Evolutionary conservation across 1,140 invertebrate species (phyloP).

Genomic region (Drosophila jambulina): DNA sequence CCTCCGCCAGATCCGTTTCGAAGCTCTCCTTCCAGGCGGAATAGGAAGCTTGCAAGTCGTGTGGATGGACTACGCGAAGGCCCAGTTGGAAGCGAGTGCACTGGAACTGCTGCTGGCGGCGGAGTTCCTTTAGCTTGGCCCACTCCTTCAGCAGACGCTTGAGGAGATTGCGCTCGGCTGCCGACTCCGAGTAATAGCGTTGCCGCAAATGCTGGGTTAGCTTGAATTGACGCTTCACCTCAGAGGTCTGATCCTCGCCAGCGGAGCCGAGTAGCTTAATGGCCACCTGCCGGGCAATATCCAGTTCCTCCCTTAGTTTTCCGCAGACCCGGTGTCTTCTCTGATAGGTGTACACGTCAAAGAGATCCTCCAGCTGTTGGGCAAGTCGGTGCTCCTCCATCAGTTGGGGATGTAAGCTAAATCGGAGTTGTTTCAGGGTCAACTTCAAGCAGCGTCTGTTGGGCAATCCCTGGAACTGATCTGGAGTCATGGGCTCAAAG

Average conservation of each 20-base stretch:
- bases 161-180: conserved; percentile 66
- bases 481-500: conserved; percentile 37
- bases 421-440: conserved; percentile 78
- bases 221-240: conserved; percentile 54
- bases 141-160: conserved; percentile 80
- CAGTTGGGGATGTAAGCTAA: conserved; percentile 83
- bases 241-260: conserved; percentile 24
- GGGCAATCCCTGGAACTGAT: conserved; percentile 52
- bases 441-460: conserved; percentile 82
- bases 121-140: conserved; percentile 83
- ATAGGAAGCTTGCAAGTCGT: conserved; percentile 40
- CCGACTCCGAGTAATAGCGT: conserved; percentile 78
- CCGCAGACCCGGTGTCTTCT: conserved; percentile 52
- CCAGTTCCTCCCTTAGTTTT: conserved; percentile 77
- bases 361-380: conserved; percentile 79
- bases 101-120: conserved; percentile 75
- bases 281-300: conserved; percentile 75
- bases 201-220: conserved; percentile 77
- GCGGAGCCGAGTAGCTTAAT: conserved; percentile 48
- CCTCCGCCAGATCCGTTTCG: conserved; percentile 81
- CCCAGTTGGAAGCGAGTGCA: conserved; percentile 81
- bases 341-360: conserved; percentile 74
- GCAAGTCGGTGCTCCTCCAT: conserved; percentile 84
- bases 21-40: conserved; percentile 69
- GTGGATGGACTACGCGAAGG: conserved; percentile 69